Base-by-base conservation (phyloP, 92 coral and sea anemone species). In the Epizoanthus ramosus region DNA sequence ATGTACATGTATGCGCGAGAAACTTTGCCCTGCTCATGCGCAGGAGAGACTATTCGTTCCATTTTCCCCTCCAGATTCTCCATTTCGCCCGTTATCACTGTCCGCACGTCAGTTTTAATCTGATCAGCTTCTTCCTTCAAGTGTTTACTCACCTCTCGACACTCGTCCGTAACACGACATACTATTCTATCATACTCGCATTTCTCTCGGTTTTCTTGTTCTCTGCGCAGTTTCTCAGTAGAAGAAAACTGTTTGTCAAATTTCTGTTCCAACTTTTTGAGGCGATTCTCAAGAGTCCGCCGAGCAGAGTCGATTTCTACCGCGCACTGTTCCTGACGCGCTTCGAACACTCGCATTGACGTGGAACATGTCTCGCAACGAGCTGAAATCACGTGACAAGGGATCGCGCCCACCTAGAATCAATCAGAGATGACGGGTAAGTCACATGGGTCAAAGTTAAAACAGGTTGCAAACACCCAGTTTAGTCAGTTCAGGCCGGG, bases 261-360 rank as follows among this genome's bases (percentile, higher is more conserved):
- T 72, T 90, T 92, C 69, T 84, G 80, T 80, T 96, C 99, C 21
- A 96, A 90, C 65, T 95, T 91, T 35, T 90, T 91, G 59, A 96
- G 88, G 58, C 94, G 90, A 86, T 93, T 94, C 47, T 94, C 96
- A 43, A 96, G 95, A 66, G 91, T 88, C 43, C 98, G 98, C 52
- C 98, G 85, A 37, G 99, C 89, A 31, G 95, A 92, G 89, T 96
- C 99, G 72, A 96, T 94, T 57, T 96, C 99, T 16, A 94, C 90
- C 39, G 91, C 93, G 45, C 99, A 96, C 22, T 94, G 93, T 60
- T 96, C 99, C 83, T 96, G 99, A 76, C 94, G 81, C 23, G 99
- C 99, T 75, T 96, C 99, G 8, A 96, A 77, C n/a, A 91, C 84
- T 31, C 87, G 80, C n/a, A 96, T 94, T 15, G 95, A 88, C 43